Percentiles rank a stretch among this genome's conserved stretches.
Conservation (phyloP, 2,797 vertebrate genomes). For the Leptodactylus fallax region DNA sequence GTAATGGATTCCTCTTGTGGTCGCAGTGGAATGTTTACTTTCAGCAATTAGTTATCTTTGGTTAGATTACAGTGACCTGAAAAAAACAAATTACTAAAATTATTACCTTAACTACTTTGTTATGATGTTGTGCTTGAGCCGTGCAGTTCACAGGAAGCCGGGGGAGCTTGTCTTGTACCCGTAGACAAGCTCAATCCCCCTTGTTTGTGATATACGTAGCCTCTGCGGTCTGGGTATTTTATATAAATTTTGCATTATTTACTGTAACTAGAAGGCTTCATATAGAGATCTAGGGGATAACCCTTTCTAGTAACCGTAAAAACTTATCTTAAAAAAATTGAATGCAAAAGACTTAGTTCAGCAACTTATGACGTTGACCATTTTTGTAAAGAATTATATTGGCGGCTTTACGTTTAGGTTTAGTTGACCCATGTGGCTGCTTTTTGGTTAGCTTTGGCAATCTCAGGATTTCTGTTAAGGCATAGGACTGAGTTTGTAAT, state of each 20-base stretch:
- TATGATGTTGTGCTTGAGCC: constrained; percentile 72
- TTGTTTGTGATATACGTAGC: neutral
- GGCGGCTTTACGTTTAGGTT: too few relatives aligned
- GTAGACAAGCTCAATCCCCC: neutral
- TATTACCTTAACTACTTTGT: constrained; percentile 82
- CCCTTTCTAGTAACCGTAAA: too few relatives aligned
- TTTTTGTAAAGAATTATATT: too few relatives aligned
- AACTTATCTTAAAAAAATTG: too few relatives aligned
- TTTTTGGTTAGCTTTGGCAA: too few relatives aligned
- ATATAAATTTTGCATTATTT: neutral
- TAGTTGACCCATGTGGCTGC: too few relatives aligned
- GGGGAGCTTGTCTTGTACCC: neutral
- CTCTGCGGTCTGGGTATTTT: neutral
- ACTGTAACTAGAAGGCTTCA: neutral
- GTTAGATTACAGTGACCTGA: constrained; percentile 85
- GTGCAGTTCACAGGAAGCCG: neutral
- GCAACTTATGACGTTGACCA: too few relatives aligned
- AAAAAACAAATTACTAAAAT: constrained; percentile 79
- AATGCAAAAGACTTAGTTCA: too few relatives aligned
- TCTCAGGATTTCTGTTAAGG: too few relatives aligned
- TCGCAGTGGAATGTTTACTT: constrained; percentile 85
- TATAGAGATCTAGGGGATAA: neutral
- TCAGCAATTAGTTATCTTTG: constrained; percentile 88
- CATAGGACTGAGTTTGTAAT: too few relatives aligned
- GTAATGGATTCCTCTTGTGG: constrained; percentile 88